Base-by-base conservation (phyloP, 2,888 invertebrate species). In the Stenurella melanura region DNA sequence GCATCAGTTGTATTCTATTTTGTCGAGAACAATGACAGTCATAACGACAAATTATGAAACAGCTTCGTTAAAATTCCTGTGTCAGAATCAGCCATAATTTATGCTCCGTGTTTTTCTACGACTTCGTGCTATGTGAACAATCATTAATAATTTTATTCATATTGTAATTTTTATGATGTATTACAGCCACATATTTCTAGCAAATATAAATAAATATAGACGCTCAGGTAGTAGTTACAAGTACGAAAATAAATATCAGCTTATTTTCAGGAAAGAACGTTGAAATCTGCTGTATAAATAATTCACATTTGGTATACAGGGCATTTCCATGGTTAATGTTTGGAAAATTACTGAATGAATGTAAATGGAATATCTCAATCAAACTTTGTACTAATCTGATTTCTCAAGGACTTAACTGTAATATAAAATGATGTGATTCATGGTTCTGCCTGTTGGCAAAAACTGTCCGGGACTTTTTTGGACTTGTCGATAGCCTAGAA, bases 41-140 rank as follows among this genome's bases (percentile, higher is more conserved):
- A 86, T 86, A 85, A 85, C 87, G 87, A 87, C 87, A 87, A 87
- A 87, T 87, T 87, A 86, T 87, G 85, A 87, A 86, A 87, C 86
- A 84, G 83, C 86, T 87, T 87, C 87, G 87, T 87, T 87, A 87
- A 87, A 86, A 87, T 87, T 87, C 87, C 87, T 80, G 74, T 85
- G 86, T 86, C 86, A 85, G 85, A 82, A 85, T 83, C 83, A 81
- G 79, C 80, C 79, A 83, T 87, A 85, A 87, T 87, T 87, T 87
- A 87, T 87, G 84, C 81, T 82, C 75, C 83, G 76, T 79, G 82
- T 82, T 84, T 84, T 83, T 83, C 81, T 82, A 69, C 80, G 74
- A 80, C 81, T 80, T 75, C 66, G 60, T 79, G 76, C 61, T 78
- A 79, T 79, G 76, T 78, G 80, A 79, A 81, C 81, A 83, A 83